Evolutionary conservation across 2,113 vertebrate genomes (phyloP).

Genomic region (Penelope pileata): DNA sequence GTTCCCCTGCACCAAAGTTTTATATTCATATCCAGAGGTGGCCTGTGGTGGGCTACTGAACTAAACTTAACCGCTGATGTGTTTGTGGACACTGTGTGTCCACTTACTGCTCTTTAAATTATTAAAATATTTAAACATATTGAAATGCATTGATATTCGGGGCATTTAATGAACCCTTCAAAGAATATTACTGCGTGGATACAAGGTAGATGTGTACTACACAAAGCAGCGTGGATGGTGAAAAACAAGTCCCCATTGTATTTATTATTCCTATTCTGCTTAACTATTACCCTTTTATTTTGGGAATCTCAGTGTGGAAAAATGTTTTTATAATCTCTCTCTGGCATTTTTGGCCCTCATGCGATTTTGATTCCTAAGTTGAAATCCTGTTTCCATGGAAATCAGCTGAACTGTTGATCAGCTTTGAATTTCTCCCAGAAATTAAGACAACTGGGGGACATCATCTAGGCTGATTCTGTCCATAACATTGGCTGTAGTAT

Average conservation of each 20-base stretch:
- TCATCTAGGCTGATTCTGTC: background rate
- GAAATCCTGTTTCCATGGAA: slow-evolving; percentile 51
- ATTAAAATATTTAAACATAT: background rate
- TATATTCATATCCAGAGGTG: background rate
- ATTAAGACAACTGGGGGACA: background rate
- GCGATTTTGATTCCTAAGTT: slow-evolving; percentile 4
- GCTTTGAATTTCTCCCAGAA: slow-evolving; percentile 23
- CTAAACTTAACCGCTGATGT: background rate
- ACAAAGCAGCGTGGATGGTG: background rate
- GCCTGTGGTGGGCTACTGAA: background rate
- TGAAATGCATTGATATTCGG: background rate
- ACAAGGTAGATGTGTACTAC: background rate
- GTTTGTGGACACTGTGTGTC: background rate
- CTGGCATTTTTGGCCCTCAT: slow-evolving; percentile 10
- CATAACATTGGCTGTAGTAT: background rate
- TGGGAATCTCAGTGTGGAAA: background rate
- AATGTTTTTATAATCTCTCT: background rate
- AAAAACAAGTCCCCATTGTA: background rate
- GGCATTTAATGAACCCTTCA: background rate
- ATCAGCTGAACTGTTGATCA: slow-evolving; percentile 14
- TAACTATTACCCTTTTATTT: background rate
- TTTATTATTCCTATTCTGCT: background rate
- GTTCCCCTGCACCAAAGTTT: background rate
- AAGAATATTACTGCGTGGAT: background rate
- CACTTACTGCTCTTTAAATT: background rate